Base-by-base conservation (phyloP, 2,888 invertebrate species). In the Anaspis maculata region DNA sequence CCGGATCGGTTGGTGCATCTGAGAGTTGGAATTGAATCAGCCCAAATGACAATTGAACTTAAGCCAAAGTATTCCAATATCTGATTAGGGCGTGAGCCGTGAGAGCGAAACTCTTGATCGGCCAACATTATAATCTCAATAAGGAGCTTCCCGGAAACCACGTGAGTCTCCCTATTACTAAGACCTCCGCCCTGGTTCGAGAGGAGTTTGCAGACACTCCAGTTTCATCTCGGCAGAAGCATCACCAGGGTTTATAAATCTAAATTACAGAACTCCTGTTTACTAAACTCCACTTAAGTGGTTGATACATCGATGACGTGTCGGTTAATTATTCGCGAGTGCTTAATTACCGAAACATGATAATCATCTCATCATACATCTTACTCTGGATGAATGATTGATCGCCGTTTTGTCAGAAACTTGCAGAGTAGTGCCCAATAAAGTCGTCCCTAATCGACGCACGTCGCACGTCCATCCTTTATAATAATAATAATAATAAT, bases 351-450 rank as follows among this genome's bases (percentile, higher is more conserved):
- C 42, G 46, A 49, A 53, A 60, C 60, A 57, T 50, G 55, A 50
- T 58, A 53, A 57, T 58, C 55, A 60, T 56, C 57, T 54, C 52
- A 51, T 57, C 57, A 52, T 57, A 57, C 57, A 57, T 60, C 56
- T 56, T 59, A 50, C 51, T 50, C 44, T 39, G 16, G 41, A 42
- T 40, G 35, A 38, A 51, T 57, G 56, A 57, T 57, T 52, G 56
- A 57, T 57, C 52, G 48, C 46, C 42, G 45, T 45, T 51, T 51
- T 54, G 50, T 51, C 51, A 48, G 46, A 48, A 48, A 51, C 49
- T 48, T 44, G 40, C 25, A 14, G 48, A 51, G 52, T 45, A 49
- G 41, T 40, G 41, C 39, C 39, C 50, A 49, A 52, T 52, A 51
- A 42, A 39, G 41, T n/a, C n/a, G n/a, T n/a, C n/a, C n/a, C n/a